Conservation (phyloP, 1,140 invertebrate genomes). For the Spodoptera frugiperda region DNA sequence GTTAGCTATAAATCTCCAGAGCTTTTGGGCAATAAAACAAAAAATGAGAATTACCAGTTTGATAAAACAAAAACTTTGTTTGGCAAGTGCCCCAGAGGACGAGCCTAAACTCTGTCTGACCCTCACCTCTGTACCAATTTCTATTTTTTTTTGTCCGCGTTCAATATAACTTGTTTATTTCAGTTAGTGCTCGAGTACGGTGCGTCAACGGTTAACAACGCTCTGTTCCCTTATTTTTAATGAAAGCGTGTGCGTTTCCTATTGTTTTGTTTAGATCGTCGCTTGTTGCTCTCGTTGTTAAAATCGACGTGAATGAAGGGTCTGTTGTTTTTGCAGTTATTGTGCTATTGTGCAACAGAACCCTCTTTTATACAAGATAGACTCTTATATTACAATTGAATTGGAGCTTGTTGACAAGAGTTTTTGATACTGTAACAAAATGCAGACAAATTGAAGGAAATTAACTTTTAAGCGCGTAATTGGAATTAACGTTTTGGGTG, state of each 20-base stretch:
- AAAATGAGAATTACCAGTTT: conserved; percentile 81
- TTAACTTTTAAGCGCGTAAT: conserved; percentile 59
- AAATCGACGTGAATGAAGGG: conserved; percentile 6
- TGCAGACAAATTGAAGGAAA: conserved; percentile 40
- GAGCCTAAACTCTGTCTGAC: conserved; percentile 50
- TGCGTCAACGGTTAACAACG: conserved; percentile 21
- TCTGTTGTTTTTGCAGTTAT: background rate
- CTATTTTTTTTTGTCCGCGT: conserved; percentile 61
- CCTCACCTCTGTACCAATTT: conserved; percentile 55
- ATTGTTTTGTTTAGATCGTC: conserved; percentile 26
- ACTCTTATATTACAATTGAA: background rate
- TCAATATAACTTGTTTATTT: conserved; percentile 52
- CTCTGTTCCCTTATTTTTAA: conserved; percentile 28
- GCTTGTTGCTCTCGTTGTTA: conserved; percentile 13
- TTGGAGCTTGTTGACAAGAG: background rate
- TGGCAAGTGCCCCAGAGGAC: conserved; percentile 71
- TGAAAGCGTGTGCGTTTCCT: conserved; percentile 13
- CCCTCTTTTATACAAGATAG: background rate
- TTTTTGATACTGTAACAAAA: conserved; percentile 31
- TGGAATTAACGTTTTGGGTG: conserved; percentile 62
- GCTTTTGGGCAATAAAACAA: conserved; percentile 79
- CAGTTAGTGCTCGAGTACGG: conserved; percentile 4
- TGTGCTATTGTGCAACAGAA: conserved; percentile 18
- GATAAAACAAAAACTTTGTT: conserved; percentile 83
- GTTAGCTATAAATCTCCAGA: conserved; percentile 76